Evolutionary conservation across 2,888 invertebrate genomes (phyloP), one percentile per base, ranked within the genome.

Genomic region (Deilephila porcellus): DNA sequence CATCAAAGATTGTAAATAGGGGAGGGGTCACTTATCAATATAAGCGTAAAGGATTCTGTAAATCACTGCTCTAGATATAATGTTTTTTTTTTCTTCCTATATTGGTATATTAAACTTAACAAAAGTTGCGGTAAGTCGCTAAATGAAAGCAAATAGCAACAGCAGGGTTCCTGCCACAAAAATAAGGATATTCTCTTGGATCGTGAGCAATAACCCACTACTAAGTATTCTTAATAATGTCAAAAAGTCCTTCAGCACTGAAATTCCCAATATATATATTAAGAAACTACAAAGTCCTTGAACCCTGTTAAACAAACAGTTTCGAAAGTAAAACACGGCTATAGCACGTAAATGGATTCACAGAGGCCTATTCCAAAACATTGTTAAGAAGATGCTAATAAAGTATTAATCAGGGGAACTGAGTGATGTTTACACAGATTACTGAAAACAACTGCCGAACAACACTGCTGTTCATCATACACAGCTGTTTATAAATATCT

Each of bases 301-400:
- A 45, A 45, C 45, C 45, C 45, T 11, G 11, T 37, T 45, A 45
- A 1, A 11, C 11, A 8, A 45, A 45, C 45, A 45, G 11, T 11
- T 45, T 45, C 45, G 11, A 11, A 45, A 45, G 45, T 45, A 45
- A 45, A 45, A 45, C 45, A 45, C 0, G 80, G 84, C 32, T 32
- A 32, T 32, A 5, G 32, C 37, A 64, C 64, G 64, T 37, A 20
- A 34, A 45, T 20, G 64, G 37, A 37, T 64, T n/a, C n/a, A 7
- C 11, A 64, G n/a, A 37, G 64, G 64, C 37, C 64, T 37, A 6
- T 45, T 20, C 64, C 37, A 64, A 64, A 64, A 67, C 52, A 67
- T 4, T 4, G 53, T 56, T 19, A 56, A 52, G 20, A 67, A 67
- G 52, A 67, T 67, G 67, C 67, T 67, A 67, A 52, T 67, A 67